phyloP scores from a whole-genome alignment of 2,888 invertebrate species.

The Hartigia nigra region DNA sequence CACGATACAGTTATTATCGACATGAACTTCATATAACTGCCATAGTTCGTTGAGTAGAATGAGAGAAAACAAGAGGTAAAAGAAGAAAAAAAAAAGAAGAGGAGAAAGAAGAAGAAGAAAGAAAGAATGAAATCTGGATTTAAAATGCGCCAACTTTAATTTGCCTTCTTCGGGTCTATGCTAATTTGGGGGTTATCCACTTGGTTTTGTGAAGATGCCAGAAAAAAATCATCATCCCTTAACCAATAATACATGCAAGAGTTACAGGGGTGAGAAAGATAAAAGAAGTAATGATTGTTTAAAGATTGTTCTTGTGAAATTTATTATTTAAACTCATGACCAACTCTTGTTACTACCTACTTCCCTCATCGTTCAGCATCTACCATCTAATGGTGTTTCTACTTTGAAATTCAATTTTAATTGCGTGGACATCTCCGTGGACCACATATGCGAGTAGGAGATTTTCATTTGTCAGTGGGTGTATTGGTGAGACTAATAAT shows the following conservation, averaged over 20 bases:
- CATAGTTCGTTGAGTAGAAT: neutral
- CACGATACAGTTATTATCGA: constrained; percentile 63
- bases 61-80: no score
- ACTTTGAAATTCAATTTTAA: constrained; percentile 33
- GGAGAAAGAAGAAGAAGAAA: neutral
- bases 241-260: no score
- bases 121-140: neutral
- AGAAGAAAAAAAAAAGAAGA: neutral
- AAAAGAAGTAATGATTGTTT: no score
- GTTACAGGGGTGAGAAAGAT: no score
- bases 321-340: neutral
- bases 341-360: neutral
- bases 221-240: neutral
- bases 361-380: neutral
- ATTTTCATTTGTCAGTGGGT: neutral
- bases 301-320: neutral
- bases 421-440: constrained; percentile 22
- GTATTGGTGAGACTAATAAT: constrained; percentile 24
- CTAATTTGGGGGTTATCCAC: neutral
- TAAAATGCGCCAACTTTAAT: neutral
- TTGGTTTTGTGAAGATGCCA: neutral
- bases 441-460: constrained; percentile 17
- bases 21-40: constrained; percentile 51
- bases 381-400: constrained; percentile 8
- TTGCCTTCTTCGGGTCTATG: neutral